Evolutionary conservation across 2,113 vertebrate genomes (phyloP), one percentile per base, ranked within the genome.

Genomic region (Albula glossodonta): DNA sequence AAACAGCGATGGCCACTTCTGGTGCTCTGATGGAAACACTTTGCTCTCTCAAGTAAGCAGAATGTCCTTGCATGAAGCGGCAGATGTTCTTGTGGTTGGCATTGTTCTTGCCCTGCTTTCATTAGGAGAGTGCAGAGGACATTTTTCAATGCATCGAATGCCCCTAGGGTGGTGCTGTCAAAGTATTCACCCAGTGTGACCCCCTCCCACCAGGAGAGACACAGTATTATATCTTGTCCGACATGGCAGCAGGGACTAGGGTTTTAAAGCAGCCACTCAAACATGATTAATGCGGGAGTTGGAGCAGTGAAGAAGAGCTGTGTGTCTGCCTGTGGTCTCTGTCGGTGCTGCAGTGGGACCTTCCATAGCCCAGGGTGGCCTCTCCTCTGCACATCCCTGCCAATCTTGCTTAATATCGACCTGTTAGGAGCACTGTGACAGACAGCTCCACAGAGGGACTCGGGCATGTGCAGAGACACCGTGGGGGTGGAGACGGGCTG

Each of bases 151-250:
- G n/a, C n/a, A 56, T 77, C 88, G 78, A 88, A 83, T 88, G 70
- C 84, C 19, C 15, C 19, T 50, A 48, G 82, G 70, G 25, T 74
- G 87, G 17, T 88, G 89, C 83, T 89, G 77, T 80, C 81, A 87
- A 56, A 1, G 70, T 22, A 22, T 31, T 74, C 5, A 31, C n/a
- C n/a, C 31, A 10, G 9, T 31, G n/a, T 74, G 70, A 48, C 78
- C 78, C 6, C 51, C 17, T 4, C 78, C 78, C 6, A 19, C 17
- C 11, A 80, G 78, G 78, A 49, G 25, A 17, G 78, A 50, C 11
- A 48, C 8, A 74, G n/a, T 8, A 25, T 19, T 74, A 74, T 10
- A 74, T 31, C 9, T 3, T 5, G 41, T 80, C 78, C 19, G 25
- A 79, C 12, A 49, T 15, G 4, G 11, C 70, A 12, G 7, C 22